Evolutionary conservation across 2,797 vertebrate species (phyloP).

Genomic region (Chlorospingus semifuscus): DNA sequence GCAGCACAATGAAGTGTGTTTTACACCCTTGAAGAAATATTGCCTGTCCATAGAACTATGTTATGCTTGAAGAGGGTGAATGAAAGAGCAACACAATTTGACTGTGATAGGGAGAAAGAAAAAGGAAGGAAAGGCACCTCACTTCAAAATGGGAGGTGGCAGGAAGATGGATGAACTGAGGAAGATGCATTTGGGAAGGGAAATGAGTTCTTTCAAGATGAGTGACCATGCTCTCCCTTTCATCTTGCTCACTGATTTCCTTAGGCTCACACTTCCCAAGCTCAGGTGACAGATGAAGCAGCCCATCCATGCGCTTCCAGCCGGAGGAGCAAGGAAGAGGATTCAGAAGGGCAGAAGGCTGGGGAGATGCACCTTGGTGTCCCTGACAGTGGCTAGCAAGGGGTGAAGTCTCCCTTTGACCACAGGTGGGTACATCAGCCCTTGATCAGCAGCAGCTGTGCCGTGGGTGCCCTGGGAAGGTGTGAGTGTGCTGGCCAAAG

Average conservation of each 20-base stretch:
- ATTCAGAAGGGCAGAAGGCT: neutral
- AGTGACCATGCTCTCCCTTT: constrained; percentile 56
- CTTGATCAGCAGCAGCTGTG: neutral
- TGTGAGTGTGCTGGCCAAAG: neutral
- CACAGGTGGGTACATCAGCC: neutral
- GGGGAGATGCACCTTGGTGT: neutral
- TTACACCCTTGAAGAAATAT: neutral
- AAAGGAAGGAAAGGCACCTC: neutral
- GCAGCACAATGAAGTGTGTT: neutral
- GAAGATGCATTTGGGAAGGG: constrained; percentile 44
- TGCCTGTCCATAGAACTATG: neutral
- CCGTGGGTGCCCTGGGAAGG: neutral
- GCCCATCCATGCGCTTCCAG: neutral
- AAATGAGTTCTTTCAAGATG: constrained; percentile 62
- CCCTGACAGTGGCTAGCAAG: neutral
- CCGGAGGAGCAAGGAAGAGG: neutral
- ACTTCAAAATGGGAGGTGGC: constrained; percentile 42
- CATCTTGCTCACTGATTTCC: constrained; percentile 51
- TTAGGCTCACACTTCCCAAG: neutral
- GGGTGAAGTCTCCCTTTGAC: neutral
- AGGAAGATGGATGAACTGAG: constrained; percentile 45
- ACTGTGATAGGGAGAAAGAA: neutral
- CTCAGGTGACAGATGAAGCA: constrained; percentile 11
- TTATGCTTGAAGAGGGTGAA: constrained; percentile 1
- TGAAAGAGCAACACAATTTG: neutral